Evolutionary conservation across 2,797 vertebrate species (phyloP), one percentile per base, ranked within the genome.

Genomic region (Betta splendens): DNA sequence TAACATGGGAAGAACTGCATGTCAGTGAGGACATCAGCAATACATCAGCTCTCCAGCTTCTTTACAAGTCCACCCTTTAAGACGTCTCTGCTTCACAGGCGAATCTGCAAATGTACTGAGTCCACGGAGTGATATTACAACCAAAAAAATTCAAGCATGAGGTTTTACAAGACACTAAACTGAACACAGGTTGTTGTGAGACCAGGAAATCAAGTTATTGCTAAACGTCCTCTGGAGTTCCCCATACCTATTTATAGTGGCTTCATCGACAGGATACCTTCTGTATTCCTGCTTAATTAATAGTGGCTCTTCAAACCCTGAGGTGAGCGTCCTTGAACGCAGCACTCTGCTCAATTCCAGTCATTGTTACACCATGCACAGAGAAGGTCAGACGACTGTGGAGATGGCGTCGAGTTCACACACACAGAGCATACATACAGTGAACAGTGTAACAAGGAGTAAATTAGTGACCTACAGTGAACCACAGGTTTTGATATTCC

Each of bases 261-360:
- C 87, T 89, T 83, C 53, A 77, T 74, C 20, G 62, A 72, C 83
- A 86, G 87, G 85, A 81, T 60, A 67, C 59, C n/a, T 53, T 63
- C 46, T 18, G 65, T 56, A 36, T 65, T 85, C 80, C 80, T 77
- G 80, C 78, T 75, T 47, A 33, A 33, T 67, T 62, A 52, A 78
- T 83, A 89, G 86, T 89, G 88, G 88, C 82, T 89, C 81, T 88
- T 87, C 83, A 85, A 84, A 84, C 86, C 89, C 87, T 87, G 86
- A 89, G 84, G 85, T 79, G 85, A 88, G 83, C 57, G 69, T 87
- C 78, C 63, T 64, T 65, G 53, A 84, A 84, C 47, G 75, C 80
- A 83, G 83, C 86, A 84, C 84, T 84, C 80, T 74, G 72, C 74
- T 85, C 84, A 50, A 74, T 88, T 89, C 86, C 87, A 90, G 87